phyloP scores from a whole-genome alignment of 2,888 invertebrate genomes.

The Hanleya hanleyi region DNA sequence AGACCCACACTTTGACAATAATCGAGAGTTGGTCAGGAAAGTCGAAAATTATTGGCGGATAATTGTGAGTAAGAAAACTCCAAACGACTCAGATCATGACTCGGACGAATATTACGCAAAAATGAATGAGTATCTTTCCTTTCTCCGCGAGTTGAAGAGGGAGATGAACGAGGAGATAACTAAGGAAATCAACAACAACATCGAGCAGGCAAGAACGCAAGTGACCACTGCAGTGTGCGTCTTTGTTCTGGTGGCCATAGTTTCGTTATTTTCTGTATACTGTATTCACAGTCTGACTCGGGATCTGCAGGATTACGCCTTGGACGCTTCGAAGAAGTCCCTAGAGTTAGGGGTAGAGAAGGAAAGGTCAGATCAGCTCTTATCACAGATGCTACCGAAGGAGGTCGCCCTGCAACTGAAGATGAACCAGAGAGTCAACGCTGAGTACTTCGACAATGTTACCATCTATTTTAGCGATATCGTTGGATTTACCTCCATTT shows the following conservation, averaged over 20 bases:
- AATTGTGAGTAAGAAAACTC: neutral
- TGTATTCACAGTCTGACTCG: conserved; percentile 32
- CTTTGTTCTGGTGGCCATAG: conserved; percentile 25
- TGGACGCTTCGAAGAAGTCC: conserved; percentile 39
- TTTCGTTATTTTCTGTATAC: conserved; percentile 31
- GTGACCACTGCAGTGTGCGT: conserved; percentile 30
- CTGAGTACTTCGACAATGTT: conserved; percentile 16
- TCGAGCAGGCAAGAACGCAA: conserved; percentile 14
- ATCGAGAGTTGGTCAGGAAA: neutral
- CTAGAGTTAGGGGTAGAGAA: conserved; percentile 23
- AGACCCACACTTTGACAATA: neutral
- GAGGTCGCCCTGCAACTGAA: conserved; percentile 10
- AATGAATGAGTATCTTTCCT: conserved; percentile 28
- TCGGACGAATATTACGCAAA: conserved; percentile 23
- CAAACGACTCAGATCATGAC: conserved; percentile 2
- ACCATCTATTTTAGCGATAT: conserved; percentile 21
- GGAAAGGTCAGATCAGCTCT: conserved; percentile 11
- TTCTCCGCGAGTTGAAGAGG: conserved; percentile 24
- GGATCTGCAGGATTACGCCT: conserved; percentile 38
- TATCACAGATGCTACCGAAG: conserved; percentile 13
- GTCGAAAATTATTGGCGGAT: neutral
- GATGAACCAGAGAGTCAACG: neutral
- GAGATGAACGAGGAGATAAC: conserved; percentile 22
- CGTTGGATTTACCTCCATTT: conserved; percentile 15
- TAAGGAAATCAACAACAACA: conserved; percentile 13